Evolutionary conservation across 2,113 vertebrate genomes (phyloP).

Genomic region (Anhinga anhinga): DNA sequence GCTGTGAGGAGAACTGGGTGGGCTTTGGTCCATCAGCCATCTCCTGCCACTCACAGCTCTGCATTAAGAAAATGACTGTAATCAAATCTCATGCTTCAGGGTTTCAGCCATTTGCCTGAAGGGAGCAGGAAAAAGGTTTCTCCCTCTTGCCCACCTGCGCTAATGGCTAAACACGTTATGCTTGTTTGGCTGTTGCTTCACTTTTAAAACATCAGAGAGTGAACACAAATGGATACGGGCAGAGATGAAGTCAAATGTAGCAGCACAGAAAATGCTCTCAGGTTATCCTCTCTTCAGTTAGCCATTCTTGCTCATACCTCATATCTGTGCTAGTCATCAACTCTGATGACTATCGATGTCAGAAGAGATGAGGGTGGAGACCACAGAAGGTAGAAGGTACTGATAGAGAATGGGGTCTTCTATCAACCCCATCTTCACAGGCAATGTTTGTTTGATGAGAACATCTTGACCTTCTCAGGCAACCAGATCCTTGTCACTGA

Average conservation of each 20-base stretch:
- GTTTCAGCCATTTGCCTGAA: background rate
- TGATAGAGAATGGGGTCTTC: background rate
- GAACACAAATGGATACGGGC: background rate
- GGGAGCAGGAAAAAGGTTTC: background rate
- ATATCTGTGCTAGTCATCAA: background rate
- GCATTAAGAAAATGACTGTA: slow-evolving; percentile 20
- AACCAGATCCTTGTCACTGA: background rate
- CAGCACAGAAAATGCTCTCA: background rate
- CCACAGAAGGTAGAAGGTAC: background rate
- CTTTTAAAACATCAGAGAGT: background rate
- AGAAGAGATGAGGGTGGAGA: background rate
- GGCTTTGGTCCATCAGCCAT: background rate
- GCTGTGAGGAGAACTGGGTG: background rate
- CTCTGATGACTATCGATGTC: background rate
- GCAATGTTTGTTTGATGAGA: background rate
- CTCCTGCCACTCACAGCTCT: background rate
- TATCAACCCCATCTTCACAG: background rate
- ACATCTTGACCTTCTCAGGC: background rate
- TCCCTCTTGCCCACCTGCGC: background rate
- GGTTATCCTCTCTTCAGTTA: background rate
- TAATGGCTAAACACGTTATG: background rate
- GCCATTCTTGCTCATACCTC: background rate
- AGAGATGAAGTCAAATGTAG: background rate
- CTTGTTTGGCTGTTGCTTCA: background rate
- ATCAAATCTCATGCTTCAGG: slow-evolving; percentile 6